Percentiles rank a stretch among this genome's conserved stretches.
Evolutionary conservation across 1,140 invertebrate genomes (phyloP).

Genomic region (Delia radicum): DNA sequence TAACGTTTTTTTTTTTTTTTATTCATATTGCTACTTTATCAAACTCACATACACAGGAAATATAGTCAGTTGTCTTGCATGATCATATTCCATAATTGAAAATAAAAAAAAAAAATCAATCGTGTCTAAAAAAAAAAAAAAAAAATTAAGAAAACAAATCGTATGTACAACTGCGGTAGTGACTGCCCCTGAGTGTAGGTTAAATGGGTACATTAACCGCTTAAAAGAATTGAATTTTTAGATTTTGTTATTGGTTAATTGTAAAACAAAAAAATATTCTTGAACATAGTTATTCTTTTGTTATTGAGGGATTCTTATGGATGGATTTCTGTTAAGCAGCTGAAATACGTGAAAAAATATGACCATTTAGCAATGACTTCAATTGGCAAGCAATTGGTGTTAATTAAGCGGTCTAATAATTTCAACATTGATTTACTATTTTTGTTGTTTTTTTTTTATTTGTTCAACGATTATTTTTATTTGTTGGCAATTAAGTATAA

Average conservation of each 20-base stretch:
- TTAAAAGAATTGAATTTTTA: background rate
- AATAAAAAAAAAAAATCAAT: background rate
- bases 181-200: background rate
- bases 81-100: conserved; percentile 5
- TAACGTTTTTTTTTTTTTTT: background rate
- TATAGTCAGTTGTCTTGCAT: conserved; percentile 4
- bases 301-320: background rate
- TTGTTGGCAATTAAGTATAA: background rate
- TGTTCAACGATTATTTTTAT: background rate
- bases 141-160: background rate
- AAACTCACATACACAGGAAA: conserved; percentile 1
- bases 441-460: background rate
- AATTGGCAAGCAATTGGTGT: background rate
- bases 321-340: too few species aligned
- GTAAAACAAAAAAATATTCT: background rate
- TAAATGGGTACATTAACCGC: conserved; percentile 3
- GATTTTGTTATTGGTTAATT: background rate
- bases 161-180: background rate
- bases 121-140: background rate
- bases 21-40: background rate
- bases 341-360: background rate
- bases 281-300: background rate
- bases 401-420: conserved; percentile 4
- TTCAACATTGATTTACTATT: background rate
- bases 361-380: background rate